Conservation (phyloP, 2,113 vertebrate genomes). For the Parotia lawesii region DNA sequence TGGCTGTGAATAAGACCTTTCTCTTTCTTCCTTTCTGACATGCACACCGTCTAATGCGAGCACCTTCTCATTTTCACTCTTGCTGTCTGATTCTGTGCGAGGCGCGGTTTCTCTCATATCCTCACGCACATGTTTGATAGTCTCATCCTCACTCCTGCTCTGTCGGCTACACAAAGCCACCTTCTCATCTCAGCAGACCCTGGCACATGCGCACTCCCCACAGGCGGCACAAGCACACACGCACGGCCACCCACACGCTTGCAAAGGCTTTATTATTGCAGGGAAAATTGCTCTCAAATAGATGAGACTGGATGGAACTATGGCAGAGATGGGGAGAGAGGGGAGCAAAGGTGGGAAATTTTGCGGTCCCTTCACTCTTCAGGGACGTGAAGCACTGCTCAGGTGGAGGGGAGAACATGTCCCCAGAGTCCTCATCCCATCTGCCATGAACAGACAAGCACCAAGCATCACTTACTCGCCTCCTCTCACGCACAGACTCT, state of each 20-base stretch:
- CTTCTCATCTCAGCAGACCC: not conserved
- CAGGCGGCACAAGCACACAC: rapidly evolving
- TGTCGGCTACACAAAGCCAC: not conserved
- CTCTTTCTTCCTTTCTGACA: slow-evolving; percentile 16
- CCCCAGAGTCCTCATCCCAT: not conserved
- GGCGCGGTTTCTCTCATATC: not conserved
- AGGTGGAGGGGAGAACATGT: not conserved
- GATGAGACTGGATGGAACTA: not conserved
- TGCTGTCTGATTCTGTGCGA: not conserved
- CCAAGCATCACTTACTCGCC: rapidly evolving
- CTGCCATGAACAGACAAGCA: not conserved
- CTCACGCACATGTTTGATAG: rapidly evolving
- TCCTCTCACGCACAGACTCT: not conserved
- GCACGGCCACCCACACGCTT: rapidly evolving
- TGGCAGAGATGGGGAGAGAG: not conserved
- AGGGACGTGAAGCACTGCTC: not conserved
- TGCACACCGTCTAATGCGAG: rapidly evolving
- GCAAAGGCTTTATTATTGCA: not conserved
- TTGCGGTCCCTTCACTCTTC: not conserved
- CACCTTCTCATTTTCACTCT: slow-evolving; percentile 42
- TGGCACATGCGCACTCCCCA: not conserved
- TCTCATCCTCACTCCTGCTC: not conserved
- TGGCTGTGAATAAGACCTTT: slow-evolving; percentile 37
- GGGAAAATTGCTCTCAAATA: not conserved
- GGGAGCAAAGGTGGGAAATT: not conserved